A percentile compares a stretch with the other conserved stretches of the same genome.
Evolutionary conservation across 1,140 invertebrate species (phyloP).

Genomic region (Euborellia annulipes): DNA sequence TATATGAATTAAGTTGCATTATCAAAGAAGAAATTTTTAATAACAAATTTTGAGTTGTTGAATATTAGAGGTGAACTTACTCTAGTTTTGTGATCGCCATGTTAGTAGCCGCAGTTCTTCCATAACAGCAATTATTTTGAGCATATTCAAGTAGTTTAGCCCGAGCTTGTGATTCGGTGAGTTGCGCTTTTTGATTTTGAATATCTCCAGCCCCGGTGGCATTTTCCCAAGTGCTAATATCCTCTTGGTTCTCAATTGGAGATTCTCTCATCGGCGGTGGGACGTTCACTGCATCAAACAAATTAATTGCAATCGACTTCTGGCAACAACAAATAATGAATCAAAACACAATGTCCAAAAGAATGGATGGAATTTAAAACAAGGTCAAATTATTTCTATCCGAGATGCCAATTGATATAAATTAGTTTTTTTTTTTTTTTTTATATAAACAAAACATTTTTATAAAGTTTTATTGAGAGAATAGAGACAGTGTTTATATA

Average conservation of each 20-base stretch:
- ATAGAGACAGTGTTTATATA: no score
- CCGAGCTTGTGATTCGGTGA: constrained; percentile 33
- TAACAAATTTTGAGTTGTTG: background rate
- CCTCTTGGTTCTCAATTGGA: constrained; percentile 11
- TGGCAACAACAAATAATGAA: background rate
- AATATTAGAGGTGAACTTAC: constrained; percentile 24
- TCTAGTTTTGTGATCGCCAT: constrained; percentile 33
- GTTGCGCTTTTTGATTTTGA: background rate
- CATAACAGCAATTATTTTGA: constrained; percentile 37
- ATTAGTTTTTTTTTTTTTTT: no score
- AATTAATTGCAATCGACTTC: background rate
- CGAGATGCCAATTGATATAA: no score
- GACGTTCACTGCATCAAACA: constrained; percentile 19
- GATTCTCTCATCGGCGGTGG: constrained; percentile 22
- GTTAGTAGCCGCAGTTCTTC: constrained; percentile 30
- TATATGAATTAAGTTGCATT: no score
- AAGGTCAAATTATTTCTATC: no score
- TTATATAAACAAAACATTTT: no score
- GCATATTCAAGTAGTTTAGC: constrained; percentile 31
- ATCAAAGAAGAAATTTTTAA: background rate
- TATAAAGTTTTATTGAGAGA: no score
- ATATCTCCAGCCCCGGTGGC: constrained; percentile 17
- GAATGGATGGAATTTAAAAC: no score
- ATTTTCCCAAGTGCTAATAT: constrained; percentile 16
- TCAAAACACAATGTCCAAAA: no score